Conservation (phyloP, 1,140 invertebrate genomes). For the Drosophila sucinea region DNA sequence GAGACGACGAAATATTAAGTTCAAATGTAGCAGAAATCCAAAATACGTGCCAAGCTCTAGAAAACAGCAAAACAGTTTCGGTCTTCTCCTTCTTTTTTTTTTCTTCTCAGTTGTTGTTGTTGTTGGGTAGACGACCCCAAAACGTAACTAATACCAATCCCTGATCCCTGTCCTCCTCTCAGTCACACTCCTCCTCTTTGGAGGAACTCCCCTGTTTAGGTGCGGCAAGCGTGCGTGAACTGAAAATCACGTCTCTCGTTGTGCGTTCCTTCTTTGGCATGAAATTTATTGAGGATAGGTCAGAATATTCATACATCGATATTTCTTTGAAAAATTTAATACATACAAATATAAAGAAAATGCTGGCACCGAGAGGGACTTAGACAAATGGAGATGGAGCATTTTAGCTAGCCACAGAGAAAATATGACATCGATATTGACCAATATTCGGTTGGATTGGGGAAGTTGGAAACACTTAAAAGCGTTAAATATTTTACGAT, state of each 20-base stretch:
- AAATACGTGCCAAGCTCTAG: conserved; percentile 77
- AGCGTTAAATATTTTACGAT: conserved; percentile 79
- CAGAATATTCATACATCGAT: conserved; percentile 77
- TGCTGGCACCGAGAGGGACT: conserved; percentile 37
- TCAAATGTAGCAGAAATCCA: conserved; percentile 81
- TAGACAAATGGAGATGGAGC: conserved; percentile 47
- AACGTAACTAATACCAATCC: conserved; percentile 57
- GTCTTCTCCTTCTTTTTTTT: no score
- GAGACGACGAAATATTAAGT: conserved; percentile 71
- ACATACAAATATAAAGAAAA: conserved; percentile 32
- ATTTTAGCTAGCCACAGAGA: background rate
- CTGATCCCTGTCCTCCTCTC: conserved; percentile 22
- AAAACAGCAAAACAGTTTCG: conserved; percentile 55
- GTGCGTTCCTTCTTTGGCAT: conserved; percentile 38
- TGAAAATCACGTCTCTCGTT: conserved; percentile 69
- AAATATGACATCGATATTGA: conserved; percentile 19
- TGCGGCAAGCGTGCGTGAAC: conserved; percentile 62
- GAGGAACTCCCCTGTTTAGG: conserved; percentile 40
- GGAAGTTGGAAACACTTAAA: conserved; percentile 59
- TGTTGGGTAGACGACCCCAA: conserved; percentile 17
- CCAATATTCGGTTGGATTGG: conserved; percentile 17
- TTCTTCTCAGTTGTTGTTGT: background rate
- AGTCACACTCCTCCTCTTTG: background rate
- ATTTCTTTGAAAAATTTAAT: conserved; percentile 66
- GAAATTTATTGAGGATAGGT: conserved; percentile 75